Base-by-base conservation (phyloP, 2,113 vertebrate genomes). In the Poeciliopsis prolifica region DNA sequence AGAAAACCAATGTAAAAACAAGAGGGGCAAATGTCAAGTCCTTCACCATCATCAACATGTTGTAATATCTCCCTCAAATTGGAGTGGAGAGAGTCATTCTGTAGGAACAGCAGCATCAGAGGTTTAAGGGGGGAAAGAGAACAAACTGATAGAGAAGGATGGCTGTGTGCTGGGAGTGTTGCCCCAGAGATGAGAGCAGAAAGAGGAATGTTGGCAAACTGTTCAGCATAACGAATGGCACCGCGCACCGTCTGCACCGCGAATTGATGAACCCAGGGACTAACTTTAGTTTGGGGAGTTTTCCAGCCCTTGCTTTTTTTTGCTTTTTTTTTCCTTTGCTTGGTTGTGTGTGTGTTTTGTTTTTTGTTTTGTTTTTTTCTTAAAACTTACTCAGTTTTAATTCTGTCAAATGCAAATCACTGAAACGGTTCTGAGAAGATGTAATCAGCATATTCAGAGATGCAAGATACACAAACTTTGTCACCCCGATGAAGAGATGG, bases 401-500 rank as follows among this genome's bases (percentile, higher is more conserved):
- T 64, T 22, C 17, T 33, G 15, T 64, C 2, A 17, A 44, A 1
- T 5, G 1, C 4, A 0, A 44, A 14, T 44, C 42, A 61, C 61
- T 35, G 60, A 24, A 17, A 40, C 67, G 17, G 13, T 65, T 87
- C 84, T 30, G 15, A 29, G 9, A 61, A 44, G 73, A 83, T 33
- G 60, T 54, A 84, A 75, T 79, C 70, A 71, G 69, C 65, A 54
- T 13, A 13, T 65, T 30, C 61, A 65, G 48, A 70, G 64, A 79
- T 24, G 58, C 66, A 17, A 29, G 22, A 76, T 60, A 66, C 54
- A 1, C 51, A 82, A 40, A 68, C n/a, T 42, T 58, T 61, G 42
- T 74, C 54, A 75, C 70, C 81, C 69, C 70, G 60, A 61, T 68
- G 70, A 69, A 63, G 64, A 74, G 68, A 83, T 63, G 67, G 33